Base-by-base conservation (phyloP, 2,113 vertebrate species). In the Glareola pratincola region DNA sequence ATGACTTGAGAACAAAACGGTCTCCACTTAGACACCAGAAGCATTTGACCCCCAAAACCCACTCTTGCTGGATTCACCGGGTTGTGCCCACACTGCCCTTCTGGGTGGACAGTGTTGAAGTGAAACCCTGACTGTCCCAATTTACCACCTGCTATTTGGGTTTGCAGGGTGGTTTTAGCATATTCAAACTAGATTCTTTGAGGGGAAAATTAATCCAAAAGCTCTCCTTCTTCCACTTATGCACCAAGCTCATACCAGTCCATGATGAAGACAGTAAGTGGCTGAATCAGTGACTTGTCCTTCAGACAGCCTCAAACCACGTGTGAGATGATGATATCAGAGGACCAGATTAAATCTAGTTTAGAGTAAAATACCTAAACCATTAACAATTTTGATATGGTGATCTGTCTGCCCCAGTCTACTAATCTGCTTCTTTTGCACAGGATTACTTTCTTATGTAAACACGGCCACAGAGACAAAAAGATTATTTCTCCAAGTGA, bases 1-100 rank as follows among this genome's bases (percentile, higher is more conserved):
- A 90, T 37, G 19, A 73, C 74, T 72, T 91, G 66, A 82, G 86
- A 91, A 94, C 66, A 94, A 92, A 96, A 85, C 23, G 24, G 36
- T 77, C 68, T 81, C 50, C 23, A 43, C 36, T 74, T 81, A 72
- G 43, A 92, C 62, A 82, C 54, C 48, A 85, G 94, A 94, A 95
- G 14, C 5, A 1, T 68, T 36, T 87, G 66, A 87, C 41, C 48
- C 36, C 29, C 51, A 76, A 43, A 78, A 32, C n/a, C 29, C 4
- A 2, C 72, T 45, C 26, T 74, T 76, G 32, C 75, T 67, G 26
- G 16, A 22, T n/a, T 89, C 19, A n/a, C 12, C 23, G 37, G 4
- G 9, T 81, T 77, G n/a, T 77, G 22, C 24, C 37, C 41, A 50
- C 41, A 27, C 12, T 59, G 32, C 47, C 56, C 14, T 77, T 77